Evolutionary conservation across 2,888 invertebrate genomes (phyloP).

Genomic region (Protodeltote pygarga): DNA sequence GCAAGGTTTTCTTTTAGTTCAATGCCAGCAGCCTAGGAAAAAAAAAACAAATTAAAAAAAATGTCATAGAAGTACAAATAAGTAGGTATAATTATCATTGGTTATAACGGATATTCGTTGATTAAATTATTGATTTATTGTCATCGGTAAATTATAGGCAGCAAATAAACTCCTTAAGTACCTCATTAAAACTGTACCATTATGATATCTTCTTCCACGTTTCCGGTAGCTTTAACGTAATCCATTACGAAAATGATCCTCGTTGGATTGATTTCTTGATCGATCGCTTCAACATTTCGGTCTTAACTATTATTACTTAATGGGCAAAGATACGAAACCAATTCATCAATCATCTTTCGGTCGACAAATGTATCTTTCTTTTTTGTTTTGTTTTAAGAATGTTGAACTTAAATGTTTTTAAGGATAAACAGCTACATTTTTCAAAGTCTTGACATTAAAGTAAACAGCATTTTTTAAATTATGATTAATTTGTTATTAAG

Average conservation of each 20-base stretch:
- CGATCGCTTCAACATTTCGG: slow-evolving; percentile 73
- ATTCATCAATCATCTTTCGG: slow-evolving; percentile 80
- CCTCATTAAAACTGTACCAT: slow-evolving; percentile 30
- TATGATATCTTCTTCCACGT: slow-evolving; percentile 58
- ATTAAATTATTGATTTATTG: slow-evolving; percentile 5
- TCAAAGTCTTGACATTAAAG: slow-evolving; percentile 27
- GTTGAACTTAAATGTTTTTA: slow-evolving; percentile 56
- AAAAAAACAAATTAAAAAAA: slow-evolving; percentile 8
- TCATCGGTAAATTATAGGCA: slow-evolving; percentile 42
- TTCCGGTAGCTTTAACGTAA: slow-evolving; percentile 80
- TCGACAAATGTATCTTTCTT: slow-evolving; percentile 76
- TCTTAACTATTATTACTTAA: slow-evolving; percentile 85
- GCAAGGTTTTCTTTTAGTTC: slow-evolving; percentile 96
- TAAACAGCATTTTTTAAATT: slow-evolving; percentile 34
- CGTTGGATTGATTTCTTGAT: slow-evolving; percentile 83
- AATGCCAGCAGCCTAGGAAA: slow-evolving; percentile 92
- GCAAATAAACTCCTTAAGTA: slow-evolving; percentile 32
- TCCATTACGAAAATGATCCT: slow-evolving; percentile 78
- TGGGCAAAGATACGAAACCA: slow-evolving; percentile 76
- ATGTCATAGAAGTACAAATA: no score
- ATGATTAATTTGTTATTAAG: slow-evolving; percentile 47
- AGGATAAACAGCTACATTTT: slow-evolving; percentile 7
- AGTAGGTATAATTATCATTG: no score
- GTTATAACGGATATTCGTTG: no score
- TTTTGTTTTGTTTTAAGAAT: slow-evolving; percentile 64